These are phyloP conservation scores for Parotocinclus haroldoi DNA, from an alignment of 2,797 vertebrate species.

Conservation along the genomic window DNA sequence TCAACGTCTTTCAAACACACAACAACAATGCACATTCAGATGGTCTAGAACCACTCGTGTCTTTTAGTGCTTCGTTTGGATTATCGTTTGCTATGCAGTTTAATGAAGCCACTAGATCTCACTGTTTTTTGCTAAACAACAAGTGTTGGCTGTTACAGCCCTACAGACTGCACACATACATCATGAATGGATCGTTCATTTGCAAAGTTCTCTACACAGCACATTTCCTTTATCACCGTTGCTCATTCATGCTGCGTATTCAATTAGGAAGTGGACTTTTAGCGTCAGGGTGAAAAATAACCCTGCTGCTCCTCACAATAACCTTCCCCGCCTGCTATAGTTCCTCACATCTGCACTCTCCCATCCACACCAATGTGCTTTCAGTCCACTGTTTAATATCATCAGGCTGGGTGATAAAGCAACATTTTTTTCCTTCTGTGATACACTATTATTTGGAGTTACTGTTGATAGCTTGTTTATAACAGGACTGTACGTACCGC, in stretches of 20 bases:
- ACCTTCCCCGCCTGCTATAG: constrained; percentile 44
- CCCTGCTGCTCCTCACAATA: constrained; percentile 69
- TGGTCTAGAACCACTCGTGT: too few relatives aligned
- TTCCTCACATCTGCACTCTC: constrained; percentile 56
- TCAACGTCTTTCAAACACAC: too few relatives aligned
- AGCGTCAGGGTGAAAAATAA: constrained; percentile 61
- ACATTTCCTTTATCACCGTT: constrained; percentile 62
- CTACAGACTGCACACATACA: constrained; percentile 2
- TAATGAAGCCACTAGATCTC: too few relatives aligned
- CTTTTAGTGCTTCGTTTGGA: background rate
- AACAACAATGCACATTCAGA: too few relatives aligned
- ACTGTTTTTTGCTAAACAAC: background rate
- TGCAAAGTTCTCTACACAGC: constrained; percentile 59
- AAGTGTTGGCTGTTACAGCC: background rate
- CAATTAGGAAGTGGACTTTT: constrained; percentile 72
- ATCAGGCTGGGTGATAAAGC: too few relatives aligned
- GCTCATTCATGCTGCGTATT: constrained; percentile 66
- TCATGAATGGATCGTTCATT: constrained; percentile 63
- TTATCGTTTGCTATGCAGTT: background rate
- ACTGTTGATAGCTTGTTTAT: too few relatives aligned
- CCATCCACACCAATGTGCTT: constrained; percentile 55
- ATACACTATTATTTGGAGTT: too few relatives aligned
- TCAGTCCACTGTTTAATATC: constrained; percentile 65
- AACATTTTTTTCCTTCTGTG: too few relatives aligned
- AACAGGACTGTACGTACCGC: too few relatives aligned